Base-by-base conservation (phyloP, 2,113 vertebrate species). In the Diadophis punctatus region DNA sequence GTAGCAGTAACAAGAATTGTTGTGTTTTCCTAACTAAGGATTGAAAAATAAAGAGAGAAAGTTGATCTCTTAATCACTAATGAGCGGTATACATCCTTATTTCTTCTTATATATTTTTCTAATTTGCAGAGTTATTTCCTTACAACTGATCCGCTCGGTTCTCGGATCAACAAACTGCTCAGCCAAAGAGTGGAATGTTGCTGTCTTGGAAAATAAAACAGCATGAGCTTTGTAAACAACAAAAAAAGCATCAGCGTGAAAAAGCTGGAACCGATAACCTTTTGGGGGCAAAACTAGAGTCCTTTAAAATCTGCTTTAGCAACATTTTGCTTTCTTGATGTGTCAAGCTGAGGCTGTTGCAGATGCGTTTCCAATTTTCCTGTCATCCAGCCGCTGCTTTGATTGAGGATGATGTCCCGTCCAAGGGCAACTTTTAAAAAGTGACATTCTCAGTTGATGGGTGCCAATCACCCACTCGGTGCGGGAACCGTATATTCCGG, bases 401-500 rank as follows among this genome's bases (percentile, higher is more conserved):
- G 91, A 92, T 89, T 58, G 92, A 90, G 30, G 53, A 22, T 90
- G 92, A 92, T 80, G 49, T 60, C 20, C 30, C 8, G 11, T 89
- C 46, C 92, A 86, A 92, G 92, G 88, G 56, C 92, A 92, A 52
- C 87, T 34, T 89, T 56, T 11, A 49, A 23, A 80, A 92, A 85
- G 68, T 60, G 88, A 51, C 92, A 90, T 60, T 90, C 88, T 39
- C 14, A 4, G 43, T 51, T 39, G 68, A 55, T 8, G 16, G 85
- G 27, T 92, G 92, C 88, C 92, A 92, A 80, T 85, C 88, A 85
- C 52, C 53, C 1, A n/a, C 74, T 91, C 20, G 0, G 86, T 48
- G 7, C 8, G 8, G 43, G n/a, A 85, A 46, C 85, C 46, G 20
- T 86, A 84, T 58, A 34, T 92, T 92, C 92, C 10, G 5, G 52